Percentiles rank a stretch among this genome's conserved stretches.
These are phyloP conservation scores for Phocides pigmalion DNA, from an alignment of 1,140 invertebrate genomes.

Conservation along the genomic window DNA sequence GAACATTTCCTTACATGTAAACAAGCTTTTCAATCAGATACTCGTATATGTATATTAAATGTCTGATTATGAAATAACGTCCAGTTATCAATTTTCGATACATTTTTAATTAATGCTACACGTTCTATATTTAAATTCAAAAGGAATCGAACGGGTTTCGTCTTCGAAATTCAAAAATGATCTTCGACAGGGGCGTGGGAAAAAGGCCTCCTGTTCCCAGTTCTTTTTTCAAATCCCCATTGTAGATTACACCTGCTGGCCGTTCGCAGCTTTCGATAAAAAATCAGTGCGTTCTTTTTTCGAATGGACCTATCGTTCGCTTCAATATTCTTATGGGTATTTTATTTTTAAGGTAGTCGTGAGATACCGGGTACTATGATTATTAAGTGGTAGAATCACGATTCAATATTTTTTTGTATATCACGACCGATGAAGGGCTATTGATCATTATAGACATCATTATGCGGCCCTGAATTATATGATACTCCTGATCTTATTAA, in stretches of 20 bases:
- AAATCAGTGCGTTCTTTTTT: constrained; percentile 75
- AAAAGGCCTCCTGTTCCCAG: constrained; percentile 78
- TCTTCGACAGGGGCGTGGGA: constrained; percentile 74
- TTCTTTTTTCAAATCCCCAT: constrained; percentile 76
- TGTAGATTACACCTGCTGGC: constrained; percentile 80
- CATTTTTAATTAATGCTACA: constrained; percentile 10
- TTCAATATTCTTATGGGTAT: constrained; percentile 60
- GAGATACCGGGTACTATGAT: constrained; percentile 73
- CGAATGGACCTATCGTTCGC: constrained; percentile 60
- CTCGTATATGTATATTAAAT: no score
- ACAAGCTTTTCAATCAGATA: no score
- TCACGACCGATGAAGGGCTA: constrained; percentile 69
- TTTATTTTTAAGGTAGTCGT: constrained; percentile 78
- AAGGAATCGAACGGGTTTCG: constrained; percentile 41
- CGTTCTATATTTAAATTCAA: constrained; percentile 11
- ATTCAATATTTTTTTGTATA: constrained; percentile 58
- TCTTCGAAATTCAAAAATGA: constrained; percentile 60
- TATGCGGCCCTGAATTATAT: constrained; percentile 51
- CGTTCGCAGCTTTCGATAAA: constrained; percentile 80
- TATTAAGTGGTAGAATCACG: constrained; percentile 80
- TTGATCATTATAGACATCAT: constrained; percentile 74
- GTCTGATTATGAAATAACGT: no score
- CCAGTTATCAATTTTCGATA: constrained; percentile 18
- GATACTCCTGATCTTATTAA: constrained; percentile 53
- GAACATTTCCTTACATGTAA: no score